phyloP scores from a whole-genome alignment of 2,888 invertebrate species.

The Siphonodentalium dalli region DNA sequence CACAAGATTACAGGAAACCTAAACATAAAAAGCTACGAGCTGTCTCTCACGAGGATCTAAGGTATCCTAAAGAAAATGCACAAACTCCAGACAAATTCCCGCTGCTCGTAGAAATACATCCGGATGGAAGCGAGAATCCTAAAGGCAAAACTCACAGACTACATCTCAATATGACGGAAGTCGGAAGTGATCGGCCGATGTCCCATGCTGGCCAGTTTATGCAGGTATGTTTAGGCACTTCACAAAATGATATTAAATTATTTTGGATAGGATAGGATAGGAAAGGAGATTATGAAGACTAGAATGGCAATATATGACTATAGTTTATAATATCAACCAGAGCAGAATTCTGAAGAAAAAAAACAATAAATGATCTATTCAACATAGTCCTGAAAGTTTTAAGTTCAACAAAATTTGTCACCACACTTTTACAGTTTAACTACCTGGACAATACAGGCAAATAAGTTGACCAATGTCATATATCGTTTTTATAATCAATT shows the following conservation, averaged over 20 bases:
- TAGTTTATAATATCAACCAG: background rate
- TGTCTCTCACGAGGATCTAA: constrained; percentile 50
- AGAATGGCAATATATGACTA: background rate
- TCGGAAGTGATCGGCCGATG: constrained; percentile 74
- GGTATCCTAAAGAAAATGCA: constrained; percentile 37
- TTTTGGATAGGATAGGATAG: background rate
- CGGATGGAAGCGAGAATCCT: constrained; percentile 69
- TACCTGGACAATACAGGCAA: too few relatives aligned
- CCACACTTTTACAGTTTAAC: too few relatives aligned
- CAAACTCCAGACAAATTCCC: constrained; percentile 67
- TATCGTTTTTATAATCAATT: too few relatives aligned
- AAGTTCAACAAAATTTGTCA: too few relatives aligned
- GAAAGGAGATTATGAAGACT: background rate
- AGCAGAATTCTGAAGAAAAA: too few relatives aligned
- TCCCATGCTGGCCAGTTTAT: constrained; percentile 67
- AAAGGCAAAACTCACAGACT: constrained; percentile 69
- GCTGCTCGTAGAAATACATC: constrained; percentile 80
- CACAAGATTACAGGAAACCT: constrained; percentile 85
- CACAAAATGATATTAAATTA: background rate
- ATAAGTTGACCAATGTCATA: too few relatives aligned
- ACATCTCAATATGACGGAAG: constrained; percentile 74
- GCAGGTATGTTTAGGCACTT: constrained; percentile 42
- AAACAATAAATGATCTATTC: too few relatives aligned
- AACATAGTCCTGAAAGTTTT: too few relatives aligned
- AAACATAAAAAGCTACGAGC: constrained; percentile 46